phyloP scores from a whole-genome alignment of 2,113 vertebrate genomes.

The Cyphomyrus plagiostoma region DNA sequence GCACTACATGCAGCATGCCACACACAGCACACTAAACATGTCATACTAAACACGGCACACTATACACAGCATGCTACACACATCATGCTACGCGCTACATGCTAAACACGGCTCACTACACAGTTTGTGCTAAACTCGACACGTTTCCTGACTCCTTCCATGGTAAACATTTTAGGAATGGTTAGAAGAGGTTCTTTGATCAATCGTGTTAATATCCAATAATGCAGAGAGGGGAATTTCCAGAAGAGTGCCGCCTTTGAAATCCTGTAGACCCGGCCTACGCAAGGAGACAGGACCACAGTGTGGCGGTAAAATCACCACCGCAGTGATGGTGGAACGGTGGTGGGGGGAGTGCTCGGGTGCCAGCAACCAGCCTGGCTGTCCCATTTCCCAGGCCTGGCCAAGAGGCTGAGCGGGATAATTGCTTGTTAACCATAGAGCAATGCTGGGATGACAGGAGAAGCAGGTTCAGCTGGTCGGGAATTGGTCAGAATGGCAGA shows the following conservation, averaged over 20 bases:
- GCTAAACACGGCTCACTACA: background rate
- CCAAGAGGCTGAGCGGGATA: slow-evolving; percentile 10
- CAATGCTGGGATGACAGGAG: slow-evolving; percentile 23
- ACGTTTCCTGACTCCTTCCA: background rate
- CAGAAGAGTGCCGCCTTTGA: background rate
- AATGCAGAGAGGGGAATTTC: background rate
- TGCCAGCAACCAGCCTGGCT: background rate
- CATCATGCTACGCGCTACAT: background rate
- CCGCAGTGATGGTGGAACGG: background rate
- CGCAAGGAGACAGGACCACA: background rate
- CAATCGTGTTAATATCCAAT: background rate
- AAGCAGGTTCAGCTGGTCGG: slow-evolving; percentile 29
- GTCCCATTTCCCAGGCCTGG: slow-evolving; percentile 17
- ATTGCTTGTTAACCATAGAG: slow-evolving; percentile 30
- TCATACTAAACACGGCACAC: too few species aligned
- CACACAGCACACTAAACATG: background rate
- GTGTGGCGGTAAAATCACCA: background rate
- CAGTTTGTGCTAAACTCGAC: background rate
- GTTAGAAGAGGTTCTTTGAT: background rate
- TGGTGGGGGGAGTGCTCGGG: background rate
- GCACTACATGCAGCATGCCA: background rate
- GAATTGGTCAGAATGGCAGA: slow-evolving; percentile 33
- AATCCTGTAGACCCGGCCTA: background rate
- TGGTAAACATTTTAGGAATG: background rate
- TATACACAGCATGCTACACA: background rate